These are phyloP conservation scores for Ophioninae sp. DNA, from an alignment of 2,888 invertebrate species.

Conservation along the genomic window DNA sequence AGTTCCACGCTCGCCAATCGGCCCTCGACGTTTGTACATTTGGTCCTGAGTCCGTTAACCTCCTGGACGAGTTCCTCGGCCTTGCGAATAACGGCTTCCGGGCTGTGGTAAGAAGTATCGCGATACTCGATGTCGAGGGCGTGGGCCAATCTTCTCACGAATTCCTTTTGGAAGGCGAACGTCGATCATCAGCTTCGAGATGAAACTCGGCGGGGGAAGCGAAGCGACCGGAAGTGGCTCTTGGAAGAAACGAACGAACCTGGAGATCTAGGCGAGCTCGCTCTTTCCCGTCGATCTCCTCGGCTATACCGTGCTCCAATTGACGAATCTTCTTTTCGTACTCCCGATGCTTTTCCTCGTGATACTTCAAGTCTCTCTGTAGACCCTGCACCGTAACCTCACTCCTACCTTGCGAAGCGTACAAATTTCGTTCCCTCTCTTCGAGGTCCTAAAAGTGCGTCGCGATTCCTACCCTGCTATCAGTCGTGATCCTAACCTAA, in stretches of 20 bases:
- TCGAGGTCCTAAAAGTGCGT: constrained; percentile 85
- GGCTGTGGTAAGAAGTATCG: constrained; percentile 83
- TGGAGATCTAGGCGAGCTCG: constrained; percentile 82
- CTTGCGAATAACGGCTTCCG: constrained; percentile 89
- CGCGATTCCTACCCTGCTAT: neutral
- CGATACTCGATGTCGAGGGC: constrained; percentile 88
- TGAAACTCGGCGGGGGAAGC: neutral
- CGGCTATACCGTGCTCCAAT: constrained; percentile 87
- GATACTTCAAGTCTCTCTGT: constrained; percentile 87
- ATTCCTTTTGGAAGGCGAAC: constrained; percentile 83
- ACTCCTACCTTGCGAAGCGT: constrained; percentile 84
- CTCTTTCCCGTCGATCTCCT: constrained; percentile 90
- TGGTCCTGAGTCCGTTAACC: constrained; percentile 85
- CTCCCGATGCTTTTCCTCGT: constrained; percentile 90
- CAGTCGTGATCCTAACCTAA: neutral
- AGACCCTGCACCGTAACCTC: constrained; percentile 89
- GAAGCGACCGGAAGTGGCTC: neutral
- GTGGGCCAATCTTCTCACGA: constrained; percentile 87
- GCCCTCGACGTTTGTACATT: constrained; percentile 80
- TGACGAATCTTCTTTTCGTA: constrained; percentile 88
- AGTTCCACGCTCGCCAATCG: constrained; percentile 84
- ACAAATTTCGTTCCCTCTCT: constrained; percentile 88
- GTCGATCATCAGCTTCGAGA: too few species aligned
- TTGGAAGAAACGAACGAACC: constrained; percentile 61
- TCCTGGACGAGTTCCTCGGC: constrained; percentile 90